Conservation (phyloP, 1,140 invertebrate species). For the Drosophila triauraria region DNA sequence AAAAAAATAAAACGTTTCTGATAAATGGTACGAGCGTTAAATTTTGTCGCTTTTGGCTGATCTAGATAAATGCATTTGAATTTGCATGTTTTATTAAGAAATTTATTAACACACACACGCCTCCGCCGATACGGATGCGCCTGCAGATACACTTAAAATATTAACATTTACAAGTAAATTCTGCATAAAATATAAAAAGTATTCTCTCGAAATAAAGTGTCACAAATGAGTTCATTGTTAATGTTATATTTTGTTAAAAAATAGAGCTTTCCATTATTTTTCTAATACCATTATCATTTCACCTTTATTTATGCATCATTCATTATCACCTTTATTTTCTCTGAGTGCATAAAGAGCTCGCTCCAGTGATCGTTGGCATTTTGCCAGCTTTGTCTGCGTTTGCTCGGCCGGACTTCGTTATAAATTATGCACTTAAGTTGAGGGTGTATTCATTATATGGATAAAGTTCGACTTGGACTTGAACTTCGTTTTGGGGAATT, state of each 20-base stretch:
- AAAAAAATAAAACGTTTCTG: conserved; percentile 54
- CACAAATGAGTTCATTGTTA: no score
- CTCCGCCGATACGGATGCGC: conserved; percentile 21
- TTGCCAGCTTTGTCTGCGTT: conserved; percentile 33
- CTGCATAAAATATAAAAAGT: no score
- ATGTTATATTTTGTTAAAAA: no score
- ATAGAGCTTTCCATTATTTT: no score
- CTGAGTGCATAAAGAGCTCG: conserved; percentile 1
- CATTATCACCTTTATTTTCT: background rate
- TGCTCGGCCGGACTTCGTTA: conserved; percentile 71
- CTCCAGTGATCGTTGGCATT: conserved; percentile 28
- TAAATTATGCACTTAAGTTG: conserved; percentile 84
- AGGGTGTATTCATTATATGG: conserved; percentile 81
- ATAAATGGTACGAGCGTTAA: conserved; percentile 79
- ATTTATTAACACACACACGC: conserved; percentile 76
- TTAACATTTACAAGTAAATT: background rate
- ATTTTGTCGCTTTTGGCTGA: conserved; percentile 82
- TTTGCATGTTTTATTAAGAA: conserved; percentile 84
- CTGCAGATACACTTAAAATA: conserved; percentile 13
- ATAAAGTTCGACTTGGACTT: conserved; percentile 72
- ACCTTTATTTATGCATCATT: background rate
- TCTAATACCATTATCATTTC: no score
- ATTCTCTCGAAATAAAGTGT: no score
- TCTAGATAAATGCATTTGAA: conserved; percentile 84
- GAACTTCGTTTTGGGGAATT: conserved; percentile 56